Base-by-base conservation (phyloP, 2,888 invertebrate species). In the Leptopilina myrica region DNA sequence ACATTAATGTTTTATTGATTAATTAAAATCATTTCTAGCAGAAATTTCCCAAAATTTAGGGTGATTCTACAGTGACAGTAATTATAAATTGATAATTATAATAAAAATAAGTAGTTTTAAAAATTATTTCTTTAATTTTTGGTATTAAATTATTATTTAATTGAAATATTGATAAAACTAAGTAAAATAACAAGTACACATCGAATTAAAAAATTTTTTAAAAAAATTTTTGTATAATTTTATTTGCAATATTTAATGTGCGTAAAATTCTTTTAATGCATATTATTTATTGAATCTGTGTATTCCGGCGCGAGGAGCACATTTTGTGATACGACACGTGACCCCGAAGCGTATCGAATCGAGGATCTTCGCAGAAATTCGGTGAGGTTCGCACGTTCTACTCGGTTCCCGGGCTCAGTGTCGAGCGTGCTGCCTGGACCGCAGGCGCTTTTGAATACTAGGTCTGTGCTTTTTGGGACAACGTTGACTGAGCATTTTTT, bases 321-420 rank as follows among this genome's bases (percentile, higher is more conserved):
- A 78, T 78, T 83, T 76, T 62, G 78, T 76, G 85, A 83, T 84
- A 84, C 77, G 85, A 85, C 87, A 86, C 79, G 85, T 87, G 87
- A 87, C 87, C 87, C 84, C 87, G 85, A 80, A 80, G 83, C 87
- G 87, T 88, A 89, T 88, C 86, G 87, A 87, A 87, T 89, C 88
- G 89, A 87, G 89, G 89, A 90, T 90, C 89, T 90, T 89, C 88
- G 89, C 88, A 86, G 88, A 87, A 87, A 89, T 89, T 90, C 89
- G 90, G 88, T 81, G 85, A 85, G 85, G 85, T 87, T 87, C 88
- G 88, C 88, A 84, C 87, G 84, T 82, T 84, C 82, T 77, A 83
- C 83, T 84, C 84, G 82, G 83, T 85, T 87, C 86, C 88, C 88
- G 87, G 88, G 88, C 87, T 87, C 85, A 82, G 83, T 85, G 84